phyloP scores from a whole-genome alignment of 2,113 vertebrate species.

The Xenopus borealis region DNA sequence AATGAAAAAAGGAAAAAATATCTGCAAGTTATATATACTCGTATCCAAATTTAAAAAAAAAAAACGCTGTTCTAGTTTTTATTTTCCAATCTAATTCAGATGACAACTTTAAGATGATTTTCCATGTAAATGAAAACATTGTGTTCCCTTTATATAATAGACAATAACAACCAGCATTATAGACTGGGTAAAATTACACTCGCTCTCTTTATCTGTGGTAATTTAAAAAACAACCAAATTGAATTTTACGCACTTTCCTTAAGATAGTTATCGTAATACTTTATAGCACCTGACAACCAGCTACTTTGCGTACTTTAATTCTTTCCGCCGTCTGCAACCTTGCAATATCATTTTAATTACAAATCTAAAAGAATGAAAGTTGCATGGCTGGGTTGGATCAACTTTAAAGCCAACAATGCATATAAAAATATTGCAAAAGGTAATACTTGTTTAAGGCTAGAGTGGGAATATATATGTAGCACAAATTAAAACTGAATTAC shows the following conservation, averaged over 20 bases:
- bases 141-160: background rate
- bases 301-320: background rate
- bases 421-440: background rate
- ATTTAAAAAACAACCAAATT: background rate
- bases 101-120: background rate
- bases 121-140: background rate
- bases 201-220: background rate
- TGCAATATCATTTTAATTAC: conserved; percentile 2
- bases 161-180: background rate
- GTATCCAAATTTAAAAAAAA: background rate
- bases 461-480: too few relatives aligned
- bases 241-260: background rate
- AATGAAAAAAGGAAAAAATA: too few relatives aligned
- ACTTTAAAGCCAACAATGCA: background rate
- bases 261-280: background rate
- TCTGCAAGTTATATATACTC: too few relatives aligned
- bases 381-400: background rate
- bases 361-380: background rate
- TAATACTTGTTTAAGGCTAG: too few relatives aligned
- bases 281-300: background rate
- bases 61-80: background rate
- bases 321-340: background rate
- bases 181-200: background rate
- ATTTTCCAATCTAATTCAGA: background rate
- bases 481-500: too few relatives aligned